These are phyloP conservation scores for Drosophila sucinea DNA, from an alignment of 1,140 invertebrate genomes.

Conservation along the genomic window DNA sequence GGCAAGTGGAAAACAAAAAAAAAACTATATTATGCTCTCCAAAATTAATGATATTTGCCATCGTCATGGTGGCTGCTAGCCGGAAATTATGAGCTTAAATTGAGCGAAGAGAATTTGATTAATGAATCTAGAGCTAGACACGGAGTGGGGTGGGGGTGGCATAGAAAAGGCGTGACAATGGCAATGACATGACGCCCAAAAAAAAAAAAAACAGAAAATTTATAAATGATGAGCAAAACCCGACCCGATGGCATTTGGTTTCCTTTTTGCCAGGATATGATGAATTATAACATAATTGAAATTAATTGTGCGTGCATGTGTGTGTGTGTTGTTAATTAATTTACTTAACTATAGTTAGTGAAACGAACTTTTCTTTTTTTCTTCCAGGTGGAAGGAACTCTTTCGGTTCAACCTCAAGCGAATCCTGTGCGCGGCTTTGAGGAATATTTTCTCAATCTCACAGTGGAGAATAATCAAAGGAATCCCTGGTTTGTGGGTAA, in stretches of 20 bases:
- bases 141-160: conserved; percentile 31
- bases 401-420: conserved; percentile 95
- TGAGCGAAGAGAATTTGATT: conserved; percentile 68
- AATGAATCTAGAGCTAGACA: conserved; percentile 44
- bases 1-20: conserved; percentile 74
- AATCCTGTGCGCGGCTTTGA: conserved; percentile 94
- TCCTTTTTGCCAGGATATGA: conserved; percentile 46
- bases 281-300: conserved; percentile 77
- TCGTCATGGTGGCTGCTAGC: not conserved
- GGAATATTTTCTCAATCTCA: conserved; percentile 93
- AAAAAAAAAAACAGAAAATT: conserved; percentile 41
- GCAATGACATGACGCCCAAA: conserved; percentile 51
- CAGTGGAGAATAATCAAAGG: conserved; percentile 92
- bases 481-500: conserved; percentile 97
- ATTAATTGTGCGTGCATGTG: conserved; percentile 67
- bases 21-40: conserved; percentile 30
- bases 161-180: conserved; percentile 41
- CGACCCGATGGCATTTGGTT: conserved; percentile 9
- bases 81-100: conserved; percentile 69
- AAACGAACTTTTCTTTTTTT: not conserved
- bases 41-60: conserved; percentile 22
- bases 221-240: conserved; percentile 60
- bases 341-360: conserved; percentile 48
- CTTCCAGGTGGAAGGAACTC: conserved; percentile 89
- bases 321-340: conserved; percentile 48